Evolutionary conservation across 2,113 vertebrate genomes (phyloP), one percentile per base, ranked within the genome.

Genomic region (Scortum barcoo): DNA sequence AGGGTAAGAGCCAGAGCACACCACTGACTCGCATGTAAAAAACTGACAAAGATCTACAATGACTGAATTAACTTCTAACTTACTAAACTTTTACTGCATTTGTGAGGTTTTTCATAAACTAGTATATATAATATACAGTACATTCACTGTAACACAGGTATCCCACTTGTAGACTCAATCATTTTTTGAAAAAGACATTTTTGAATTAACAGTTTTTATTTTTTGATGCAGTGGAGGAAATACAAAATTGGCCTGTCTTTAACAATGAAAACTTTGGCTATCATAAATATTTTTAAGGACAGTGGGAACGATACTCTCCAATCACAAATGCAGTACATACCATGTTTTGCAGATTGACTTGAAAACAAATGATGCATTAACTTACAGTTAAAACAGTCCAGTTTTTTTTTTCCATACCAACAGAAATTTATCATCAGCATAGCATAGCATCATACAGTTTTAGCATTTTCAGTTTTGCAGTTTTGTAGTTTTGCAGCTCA

Each of bases 1-100:
- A 72, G 83, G 60, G 46, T 85, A 79, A 19, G 1, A 0, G 38
- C 16, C 17, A 5, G 79, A 90, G 81, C 88, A 91, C 89, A 88
- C 4, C 9, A n/a, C 38, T 17, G 12, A 40, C 68, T 76, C n/a
- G 14, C 72, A 36, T 26, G 0, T 22, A 56, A 54, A 78, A 87
- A 86, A 82, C 67, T 46, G 20, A 72, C 68, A 48, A 24, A 30
- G 58, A 22, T 5, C 36, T 66, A 17, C 60, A 38, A 13, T 5
- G 4, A 5, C 57, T 60, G 54, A 28, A 7, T 26, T 57, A 54
- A 54, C 4, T 7, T 19, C 10, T 8, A 6, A 69, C 44, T 3
- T 19, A 36, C 33, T 36, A 36, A 36, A 36, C 33, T 12, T 53
- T 36, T 16, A 33, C 40, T n/a, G 10, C 13, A 40, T 22, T 56